Evolutionary conservation across 2,888 invertebrate genomes (phyloP).

Genomic region (Plagodis pulveraria): DNA sequence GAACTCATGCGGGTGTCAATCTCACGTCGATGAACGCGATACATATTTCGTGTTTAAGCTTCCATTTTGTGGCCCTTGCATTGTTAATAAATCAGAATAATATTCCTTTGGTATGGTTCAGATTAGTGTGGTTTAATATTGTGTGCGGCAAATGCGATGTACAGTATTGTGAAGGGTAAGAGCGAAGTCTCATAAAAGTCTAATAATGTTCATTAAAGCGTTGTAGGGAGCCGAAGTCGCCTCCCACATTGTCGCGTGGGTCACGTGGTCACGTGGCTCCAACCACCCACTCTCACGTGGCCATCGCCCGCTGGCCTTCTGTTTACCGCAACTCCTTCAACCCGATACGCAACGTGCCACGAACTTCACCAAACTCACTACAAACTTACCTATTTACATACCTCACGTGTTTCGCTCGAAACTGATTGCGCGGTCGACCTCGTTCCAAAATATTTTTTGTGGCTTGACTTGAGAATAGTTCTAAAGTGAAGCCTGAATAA

Average conservation of each 20-base stretch:
- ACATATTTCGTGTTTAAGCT: constrained; percentile 43
- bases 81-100: constrained; percentile 32
- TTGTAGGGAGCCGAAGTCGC: constrained; percentile 2
- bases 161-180: constrained; percentile 9
- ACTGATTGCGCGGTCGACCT: constrained; percentile 54
- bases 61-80: constrained; percentile 39
- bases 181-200: neutral
- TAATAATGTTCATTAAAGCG: constrained; percentile 3
- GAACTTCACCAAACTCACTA: constrained; percentile 64
- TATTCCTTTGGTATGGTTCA: constrained; percentile 9
- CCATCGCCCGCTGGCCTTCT: constrained; percentile 49
- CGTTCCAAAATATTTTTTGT: constrained; percentile 49
- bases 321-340: constrained; percentile 67
- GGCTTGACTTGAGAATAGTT: constrained; percentile 52
- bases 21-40: constrained; percentile 45
- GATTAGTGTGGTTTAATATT: constrained; percentile 5
- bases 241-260: constrained; percentile 8
- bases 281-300: constrained; percentile 49
- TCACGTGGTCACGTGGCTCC: constrained; percentile 47
- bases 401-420: constrained; percentile 66
- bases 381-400: constrained; percentile 57
- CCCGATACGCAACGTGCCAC: constrained; percentile 63
- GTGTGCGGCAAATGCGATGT: constrained; percentile 2
- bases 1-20: constrained; percentile 62
- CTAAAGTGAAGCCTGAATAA: constrained; percentile 44